Evolutionary conservation across 2,888 invertebrate species (phyloP), one percentile per base, ranked within the genome.

Genomic region (Tromatobia lineatoria): DNA sequence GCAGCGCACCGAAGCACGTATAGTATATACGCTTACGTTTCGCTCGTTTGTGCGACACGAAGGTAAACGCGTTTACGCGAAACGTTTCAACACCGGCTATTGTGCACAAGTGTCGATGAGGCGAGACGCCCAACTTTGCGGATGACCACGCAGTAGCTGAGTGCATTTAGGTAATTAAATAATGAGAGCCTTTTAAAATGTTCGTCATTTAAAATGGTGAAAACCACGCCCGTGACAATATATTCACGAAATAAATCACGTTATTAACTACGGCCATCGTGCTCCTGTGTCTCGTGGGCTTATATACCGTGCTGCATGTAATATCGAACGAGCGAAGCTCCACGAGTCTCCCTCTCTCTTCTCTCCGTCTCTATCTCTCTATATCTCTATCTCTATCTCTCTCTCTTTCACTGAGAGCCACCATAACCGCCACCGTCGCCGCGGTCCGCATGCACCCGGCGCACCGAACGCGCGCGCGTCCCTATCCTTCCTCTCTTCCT

Each of bases 81-180:
- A n/a, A 78, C 78, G 74, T 81, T 80, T 54, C 54, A 13, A 64
- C 61, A 76, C 80, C 83, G 80, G 83, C 76, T 54, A 80, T 67
- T 80, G 78, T 78, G 78, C 61, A 90, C 90, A 83, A 89, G 91
- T 92, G 91, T 90, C 87, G 84, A 91, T 92, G 91, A 89, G 87
- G 89, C 88, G 87, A 88, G 87, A 87, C 88, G 86, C 88, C 86
- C 85, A 85, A 67, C 82, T 79, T 45, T 76, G 88, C 88, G 87
- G 87, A 91, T 91, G 91, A 91, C 88, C 89, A 87, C 90, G 47
- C 61, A 78, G 45, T 45, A 23, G 70, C 81, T 79, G 87, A 90
- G 91, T 90, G 90, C 88, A 90, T 90, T 89, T 91, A 92, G 92
- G 92, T 92, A 92, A 91, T 86, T 67, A 23, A 25, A 23, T 4